Base-by-base conservation (phyloP, 2,113 vertebrate species). In the Protomyctophum bolini region DNA sequence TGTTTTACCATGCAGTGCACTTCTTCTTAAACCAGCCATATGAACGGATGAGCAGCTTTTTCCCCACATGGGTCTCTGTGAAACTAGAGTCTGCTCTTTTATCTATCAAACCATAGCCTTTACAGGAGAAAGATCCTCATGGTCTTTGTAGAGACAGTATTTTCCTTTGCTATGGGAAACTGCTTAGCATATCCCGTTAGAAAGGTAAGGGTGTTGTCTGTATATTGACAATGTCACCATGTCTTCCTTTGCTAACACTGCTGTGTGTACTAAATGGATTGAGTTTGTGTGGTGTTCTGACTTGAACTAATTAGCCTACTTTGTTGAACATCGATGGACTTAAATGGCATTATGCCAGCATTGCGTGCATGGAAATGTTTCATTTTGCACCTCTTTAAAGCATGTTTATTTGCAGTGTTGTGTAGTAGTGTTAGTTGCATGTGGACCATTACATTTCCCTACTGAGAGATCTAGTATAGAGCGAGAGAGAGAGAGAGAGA, bases 121-220 rank as follows among this genome's bases (percentile, higher is more conserved):
- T 89, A 80, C 86, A 74, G 91, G 88, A 89, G 89, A 86, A 87
- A 88, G 82, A 77, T 64, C 92, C 89, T 84, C 91, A 89, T 87
- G 87, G 83, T 91, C 92, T 85, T 82, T 88, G 80, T 90, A 84
- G n/a, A 79, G 79, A 56, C 68, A 70, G 63, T 10, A 15, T 76
- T 79, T 62, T 87, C 83, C 45, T 70, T 79, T 92, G 93, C 90
- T 82, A 96, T 98, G 95, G 96, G 96, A 88, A 97, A 97, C 94
- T 97, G 95, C 89, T 92, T 97, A 90, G 95, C 95, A 88, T 95
- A 94, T 86, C 94, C 95, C 84, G 86, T 97, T 86, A 94, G 89
- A 91, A 93, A 94, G 96, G 96, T 98, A 96, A 84, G 95, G 64
- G 1, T 61, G 7, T 14, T 10, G 64, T 52, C 63, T 14, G 6